Evolutionary conservation across 2,113 vertebrate genomes (phyloP), one percentile per base, ranked within the genome.

Genomic region (Cryptotis parvus): DNA sequence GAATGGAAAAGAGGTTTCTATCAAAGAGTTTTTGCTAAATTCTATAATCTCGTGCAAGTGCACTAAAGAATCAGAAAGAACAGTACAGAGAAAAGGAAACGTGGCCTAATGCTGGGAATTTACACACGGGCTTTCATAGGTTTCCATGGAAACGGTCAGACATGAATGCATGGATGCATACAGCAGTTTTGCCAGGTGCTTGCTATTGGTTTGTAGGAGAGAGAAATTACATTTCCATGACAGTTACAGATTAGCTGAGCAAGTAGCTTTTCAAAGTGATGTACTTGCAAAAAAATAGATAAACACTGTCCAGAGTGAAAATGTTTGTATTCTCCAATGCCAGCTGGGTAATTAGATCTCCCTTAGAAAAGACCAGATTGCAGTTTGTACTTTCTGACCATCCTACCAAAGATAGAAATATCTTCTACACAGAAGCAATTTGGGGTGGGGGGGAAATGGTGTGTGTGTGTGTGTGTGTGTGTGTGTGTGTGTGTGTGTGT

Each of bases 201-300:
- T 0, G 0, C 92, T 97, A 96, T 83, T 96, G 96, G 96, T 95
- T 96, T 90, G 91, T 87, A 95, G 81, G 91, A 97, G 95, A 94
- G 87, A 93, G 96, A 97, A 97, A 97, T 97, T 94, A 96, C 90
- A 97, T 97, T 97, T 97, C 89, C 94, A 97, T 97, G 96, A 97
- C 96, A 97, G 96, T 94, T 95, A 97, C 85, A 97, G 97, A 98
- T 97, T 97, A 98, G 97, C 97, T 98, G 97, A 97, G 97, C 94
- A 96, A 97, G 95, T 87, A 90, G 88, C 90, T 97, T 97, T 96
- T 86, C 78, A 94, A 97, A 96, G 94, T 95, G 96, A 97, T 97
- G 95, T 78, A 96, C 92, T 97, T 97, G 95, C 95, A 97, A 93
- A 96, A 93, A 93, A 97, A 33, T 35, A 97, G 94, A 97, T 97